Conservation (phyloP, 2,888 invertebrate genomes). For the Muschampia staudingeri region DNA sequence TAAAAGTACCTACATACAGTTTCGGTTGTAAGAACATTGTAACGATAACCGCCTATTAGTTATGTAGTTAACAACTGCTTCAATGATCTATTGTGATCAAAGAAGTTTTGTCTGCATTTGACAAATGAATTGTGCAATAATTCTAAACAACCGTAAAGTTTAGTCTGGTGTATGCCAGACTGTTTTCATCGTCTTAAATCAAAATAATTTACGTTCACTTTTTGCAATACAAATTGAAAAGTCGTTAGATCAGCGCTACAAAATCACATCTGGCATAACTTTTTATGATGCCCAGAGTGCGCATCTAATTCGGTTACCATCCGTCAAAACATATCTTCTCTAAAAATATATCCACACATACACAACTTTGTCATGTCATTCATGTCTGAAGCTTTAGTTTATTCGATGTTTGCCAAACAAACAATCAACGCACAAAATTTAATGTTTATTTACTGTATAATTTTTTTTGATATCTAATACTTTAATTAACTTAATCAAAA, state of each 20-base stretch:
- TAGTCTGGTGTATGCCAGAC: conserved; percentile 62
- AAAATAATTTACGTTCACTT: conserved; percentile 42
- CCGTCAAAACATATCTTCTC: conserved; percentile 2
- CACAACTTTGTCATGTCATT: neutral
- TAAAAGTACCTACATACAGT: neutral
- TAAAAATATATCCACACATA: neutral
- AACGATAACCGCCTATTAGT: neutral
- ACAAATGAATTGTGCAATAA: conserved; percentile 48
- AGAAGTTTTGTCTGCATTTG: conserved; percentile 41
- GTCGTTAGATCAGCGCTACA: conserved; percentile 32
- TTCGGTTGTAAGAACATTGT: neutral
- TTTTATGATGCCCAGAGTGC: conserved; percentile 28
- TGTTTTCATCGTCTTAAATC: conserved; percentile 33
- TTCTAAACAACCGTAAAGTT: conserved; percentile 59
- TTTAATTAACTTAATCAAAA: neutral
- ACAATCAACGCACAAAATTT: neutral
- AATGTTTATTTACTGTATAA: neutral
- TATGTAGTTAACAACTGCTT: neutral
- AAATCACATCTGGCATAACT: conserved; percentile 19
- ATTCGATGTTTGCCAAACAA: neutral
- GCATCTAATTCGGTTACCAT: conserved; percentile 14
- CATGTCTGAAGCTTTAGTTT: neutral
- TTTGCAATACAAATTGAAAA: conserved; percentile 27
- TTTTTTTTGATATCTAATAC: neutral
- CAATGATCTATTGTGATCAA: conserved; percentile 42